A percentile compares a stretch with the other conserved stretches of the same genome.
Evolutionary conservation across 2,888 invertebrate species (phyloP).

Genomic region (Watsonalla cultraria): DNA sequence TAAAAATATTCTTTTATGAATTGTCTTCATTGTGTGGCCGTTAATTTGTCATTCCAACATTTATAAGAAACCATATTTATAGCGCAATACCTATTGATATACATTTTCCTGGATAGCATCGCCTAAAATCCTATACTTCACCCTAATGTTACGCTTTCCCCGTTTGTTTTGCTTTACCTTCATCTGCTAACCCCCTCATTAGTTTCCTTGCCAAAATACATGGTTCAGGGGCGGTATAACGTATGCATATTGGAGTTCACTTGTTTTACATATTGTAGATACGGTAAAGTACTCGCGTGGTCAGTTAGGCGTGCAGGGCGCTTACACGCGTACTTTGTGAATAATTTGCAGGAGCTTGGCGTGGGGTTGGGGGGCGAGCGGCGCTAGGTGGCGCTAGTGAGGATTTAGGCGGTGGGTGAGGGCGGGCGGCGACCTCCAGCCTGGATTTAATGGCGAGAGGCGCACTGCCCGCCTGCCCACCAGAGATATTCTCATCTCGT

Average conservation of each 20-base stretch:
- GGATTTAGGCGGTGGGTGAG: conserved; percentile 24
- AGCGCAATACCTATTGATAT: too few species aligned
- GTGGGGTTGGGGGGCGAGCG: conserved; percentile 22
- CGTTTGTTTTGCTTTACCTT: background rate
- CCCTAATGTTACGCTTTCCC: background rate
- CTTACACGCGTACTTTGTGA: conserved; percentile 57
- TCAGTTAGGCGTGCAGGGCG: conserved; percentile 48
- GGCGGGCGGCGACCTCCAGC: conserved; percentile 20
- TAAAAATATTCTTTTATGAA: conserved; percentile 67
- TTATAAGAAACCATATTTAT: conserved; percentile 3
- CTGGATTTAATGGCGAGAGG: conserved; percentile 47
- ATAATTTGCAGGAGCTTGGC: conserved; percentile 54
- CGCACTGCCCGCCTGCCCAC: conserved; percentile 37
- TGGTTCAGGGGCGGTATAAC: conserved; percentile 6
- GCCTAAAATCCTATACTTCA: background rate
- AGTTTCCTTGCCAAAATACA: background rate
- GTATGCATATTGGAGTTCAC: conserved; percentile 17
- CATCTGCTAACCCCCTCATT: background rate
- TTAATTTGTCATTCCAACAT: conserved; percentile 22
- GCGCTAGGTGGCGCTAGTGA: conserved; percentile 14
- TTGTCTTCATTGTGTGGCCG: conserved; percentile 36
- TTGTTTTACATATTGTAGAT: conserved; percentile 35
- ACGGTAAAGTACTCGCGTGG: conserved; percentile 36
- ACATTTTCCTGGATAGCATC: background rate
- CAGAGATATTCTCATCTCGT: conserved; percentile 50